Evolutionary conservation across 2,113 vertebrate genomes (phyloP), one percentile per base, ranked within the genome.

Genomic region (Protomyctophum bolini): DNA sequence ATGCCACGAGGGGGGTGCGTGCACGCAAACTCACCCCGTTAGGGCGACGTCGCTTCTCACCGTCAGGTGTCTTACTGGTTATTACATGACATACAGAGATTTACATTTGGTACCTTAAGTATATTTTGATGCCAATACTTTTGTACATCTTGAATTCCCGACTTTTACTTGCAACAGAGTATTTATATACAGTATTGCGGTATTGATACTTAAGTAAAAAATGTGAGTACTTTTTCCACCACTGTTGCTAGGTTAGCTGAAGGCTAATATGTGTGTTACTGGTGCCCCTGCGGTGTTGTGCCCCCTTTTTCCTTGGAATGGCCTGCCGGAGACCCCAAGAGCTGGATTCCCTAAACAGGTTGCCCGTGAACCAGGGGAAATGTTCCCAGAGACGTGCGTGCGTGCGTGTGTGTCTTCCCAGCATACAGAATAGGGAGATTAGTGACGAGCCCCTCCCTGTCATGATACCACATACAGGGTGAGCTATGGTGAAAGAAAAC

Each of bases 171-270:
- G 21, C 21, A 21, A 21, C 21, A 21, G 21, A 21, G 21, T 21
- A 1, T 21, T 21, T 21, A 1, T 21, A 21, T 21, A 21, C n/a
- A n/a, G n/a, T 21, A 21, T 21, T 21, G 21, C 21, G 2, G 21
- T 21, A 21, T 21, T 21, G 21, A 21, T 21, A 21, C 21, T 21
- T 21, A 21, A 21, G 21, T 21, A 21, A 21, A 21, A 21, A 21
- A 21, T 21, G 21, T 21, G 21, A 21, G 21, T 21, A 21, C 21
- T 21, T 21, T 21, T 21, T 21, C 21, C 21, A 21, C 21, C 21
- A 21, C 21, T 21, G 88, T 91, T 89, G 83, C 88, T 87, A 84
- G 80, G 90, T 62, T 78, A 80, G 79, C 71, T 68, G 58, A 52
- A 66, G 57, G 68, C 75, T 79, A 71, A 61, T 60, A 83, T 79